These are phyloP conservation scores for Caerostris extrusa DNA, from an alignment of 1,140 invertebrate genomes.

Conservation along the genomic window DNA sequence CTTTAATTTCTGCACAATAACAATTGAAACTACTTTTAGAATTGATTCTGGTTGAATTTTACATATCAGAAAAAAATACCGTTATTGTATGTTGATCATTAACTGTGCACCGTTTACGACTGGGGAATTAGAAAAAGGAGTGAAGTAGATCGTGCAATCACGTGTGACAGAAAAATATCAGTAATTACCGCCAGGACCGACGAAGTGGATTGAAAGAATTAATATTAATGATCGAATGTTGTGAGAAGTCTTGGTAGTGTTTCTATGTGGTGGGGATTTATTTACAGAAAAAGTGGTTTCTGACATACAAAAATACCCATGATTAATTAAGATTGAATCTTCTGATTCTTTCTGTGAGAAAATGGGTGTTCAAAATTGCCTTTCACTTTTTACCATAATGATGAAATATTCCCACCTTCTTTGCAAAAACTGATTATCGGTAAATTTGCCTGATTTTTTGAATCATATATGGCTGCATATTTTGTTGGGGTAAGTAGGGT, in stretches of 20 bases:
- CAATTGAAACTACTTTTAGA: too few relatives aligned
- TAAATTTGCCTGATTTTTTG: background rate
- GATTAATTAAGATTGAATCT: background rate
- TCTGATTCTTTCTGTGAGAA: background rate
- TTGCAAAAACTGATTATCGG: background rate
- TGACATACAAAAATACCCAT: background rate
- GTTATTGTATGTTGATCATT: background rate
- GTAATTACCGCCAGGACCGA: constrained; percentile 22
- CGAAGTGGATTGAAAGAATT: constrained; percentile 64
- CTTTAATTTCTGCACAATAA: too few relatives aligned
- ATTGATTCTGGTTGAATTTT: too few relatives aligned
- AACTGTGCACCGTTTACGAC: background rate
- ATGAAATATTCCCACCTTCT: background rate
- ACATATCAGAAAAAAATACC: too few relatives aligned
- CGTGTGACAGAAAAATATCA: constrained; percentile 55
- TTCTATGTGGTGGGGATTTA: background rate
- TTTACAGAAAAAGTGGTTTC: background rate
- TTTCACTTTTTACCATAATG: background rate
- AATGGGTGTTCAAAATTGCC: background rate
- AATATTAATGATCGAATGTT: constrained; percentile 65
- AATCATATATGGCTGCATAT: background rate
- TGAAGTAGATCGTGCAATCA: constrained; percentile 15
- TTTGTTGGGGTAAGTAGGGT: background rate
- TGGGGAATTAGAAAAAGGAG: background rate
- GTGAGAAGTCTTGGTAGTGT: constrained; percentile 19